phyloP scores from a whole-genome alignment of 2,888 invertebrate species.

The Tetropium fuscum region DNA sequence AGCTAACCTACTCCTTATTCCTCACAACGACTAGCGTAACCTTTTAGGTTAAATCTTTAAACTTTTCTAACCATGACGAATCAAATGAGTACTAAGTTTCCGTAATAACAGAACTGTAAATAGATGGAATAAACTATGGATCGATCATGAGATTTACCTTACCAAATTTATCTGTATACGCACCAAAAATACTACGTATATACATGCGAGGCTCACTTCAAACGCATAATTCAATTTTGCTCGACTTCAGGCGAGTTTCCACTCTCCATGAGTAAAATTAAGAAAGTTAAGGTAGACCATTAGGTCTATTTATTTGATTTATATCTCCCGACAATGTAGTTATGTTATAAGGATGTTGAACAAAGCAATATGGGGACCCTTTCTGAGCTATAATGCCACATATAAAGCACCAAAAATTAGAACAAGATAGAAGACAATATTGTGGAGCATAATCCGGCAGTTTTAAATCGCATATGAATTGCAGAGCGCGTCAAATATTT shows the following conservation, averaged over 20 bases:
- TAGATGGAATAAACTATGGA: too few relatives aligned
- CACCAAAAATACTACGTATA: too few relatives aligned
- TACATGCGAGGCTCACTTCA: too few relatives aligned
- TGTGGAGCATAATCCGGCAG: slow-evolving; percentile 32
- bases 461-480: slow-evolving; percentile 34
- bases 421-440: slow-evolving; percentile 37
- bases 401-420: slow-evolving; percentile 39
- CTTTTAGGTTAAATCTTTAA: too few relatives aligned
- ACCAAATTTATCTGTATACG: too few relatives aligned
- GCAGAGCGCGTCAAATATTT: not conserved
- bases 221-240: slow-evolving; percentile 24
- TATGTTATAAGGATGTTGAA: slow-evolving; percentile 36
- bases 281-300: slow-evolving; percentile 36
- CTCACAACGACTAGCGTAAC: too few relatives aligned
- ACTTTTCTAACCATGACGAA: too few relatives aligned
- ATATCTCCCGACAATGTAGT: slow-evolving; percentile 31
- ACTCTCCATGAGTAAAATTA: slow-evolving; percentile 26
- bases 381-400: slow-evolving; percentile 30
- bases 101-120: too few relatives aligned
- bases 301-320: slow-evolving; percentile 36
- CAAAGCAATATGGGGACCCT: slow-evolving; percentile 33
- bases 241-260: slow-evolving; percentile 8
- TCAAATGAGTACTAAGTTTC: too few relatives aligned
- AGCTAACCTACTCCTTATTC: too few relatives aligned
- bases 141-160: too few relatives aligned